Evolutionary conservation across 1,140 invertebrate species (phyloP).

Genomic region (Bombyx mandarina): DNA sequence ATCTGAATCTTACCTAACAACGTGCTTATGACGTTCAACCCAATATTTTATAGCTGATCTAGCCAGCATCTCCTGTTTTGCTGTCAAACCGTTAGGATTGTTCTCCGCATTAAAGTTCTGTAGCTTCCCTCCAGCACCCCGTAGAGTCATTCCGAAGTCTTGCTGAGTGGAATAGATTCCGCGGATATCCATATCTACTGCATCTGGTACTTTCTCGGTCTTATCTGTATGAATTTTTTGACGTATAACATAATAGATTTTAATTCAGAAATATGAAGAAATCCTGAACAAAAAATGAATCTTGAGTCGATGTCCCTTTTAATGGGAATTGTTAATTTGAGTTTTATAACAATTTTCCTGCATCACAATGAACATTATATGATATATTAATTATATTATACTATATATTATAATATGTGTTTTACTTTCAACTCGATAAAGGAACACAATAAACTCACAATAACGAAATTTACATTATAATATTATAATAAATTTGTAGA

Average conservation of each 20-base stretch:
- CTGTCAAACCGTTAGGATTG: slow-evolving; percentile 83
- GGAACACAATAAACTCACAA: too few species aligned
- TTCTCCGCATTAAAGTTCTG: slow-evolving; percentile 71
- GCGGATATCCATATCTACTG: slow-evolving; percentile 76
- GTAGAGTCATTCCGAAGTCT: slow-evolving; percentile 81
- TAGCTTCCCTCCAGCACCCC: slow-evolving; percentile 76
- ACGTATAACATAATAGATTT: too few species aligned
- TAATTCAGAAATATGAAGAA: slow-evolving; percentile 2
- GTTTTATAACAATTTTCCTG: background rate
- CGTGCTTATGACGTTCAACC: slow-evolving; percentile 89
- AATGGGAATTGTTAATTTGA: background rate
- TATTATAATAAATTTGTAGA: too few species aligned
- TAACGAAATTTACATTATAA: too few species aligned
- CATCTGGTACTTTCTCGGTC: slow-evolving; percentile 64
- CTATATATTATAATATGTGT: background rate
- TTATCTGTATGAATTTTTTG: slow-evolving; percentile 30
- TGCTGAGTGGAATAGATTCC: slow-evolving; percentile 82
- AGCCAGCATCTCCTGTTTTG: slow-evolving; percentile 86
- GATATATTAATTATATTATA: background rate
- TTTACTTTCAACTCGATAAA: too few species aligned
- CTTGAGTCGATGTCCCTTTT: background rate
- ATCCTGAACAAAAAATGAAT: background rate
- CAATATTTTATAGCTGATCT: slow-evolving; percentile 89
- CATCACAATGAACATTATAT: background rate
- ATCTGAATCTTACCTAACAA: slow-evolving; percentile 77